Conservation (phyloP, 1,140 invertebrate genomes). For the Rhizoglyphus robini region DNA sequence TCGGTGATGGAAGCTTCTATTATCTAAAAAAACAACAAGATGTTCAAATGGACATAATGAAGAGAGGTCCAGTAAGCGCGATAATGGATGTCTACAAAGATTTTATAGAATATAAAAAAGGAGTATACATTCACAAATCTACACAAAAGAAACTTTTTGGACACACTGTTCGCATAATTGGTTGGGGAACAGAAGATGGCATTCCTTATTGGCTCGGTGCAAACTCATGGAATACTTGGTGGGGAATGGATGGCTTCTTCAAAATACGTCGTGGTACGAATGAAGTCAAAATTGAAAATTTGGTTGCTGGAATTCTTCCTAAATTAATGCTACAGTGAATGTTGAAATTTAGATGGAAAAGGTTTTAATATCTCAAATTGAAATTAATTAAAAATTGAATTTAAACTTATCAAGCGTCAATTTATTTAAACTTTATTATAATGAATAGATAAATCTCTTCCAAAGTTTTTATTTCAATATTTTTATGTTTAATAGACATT, state of each 20-base stretch:
- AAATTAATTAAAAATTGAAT: too few species aligned
- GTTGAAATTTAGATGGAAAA: too few species aligned
- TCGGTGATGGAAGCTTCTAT: too few species aligned
- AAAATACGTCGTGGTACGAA: constrained; percentile 59
- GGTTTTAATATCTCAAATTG: too few species aligned
- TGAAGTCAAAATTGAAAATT: constrained; percentile 68
- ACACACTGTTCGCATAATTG: constrained; percentile 42
- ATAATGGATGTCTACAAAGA: constrained; percentile 49
- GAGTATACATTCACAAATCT: constrained; percentile 66
- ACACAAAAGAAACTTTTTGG: constrained; percentile 51
- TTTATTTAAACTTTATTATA: too few species aligned
- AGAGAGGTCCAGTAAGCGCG: constrained; percentile 77
- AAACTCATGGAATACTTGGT: constrained; percentile 42
- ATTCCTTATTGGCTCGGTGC: constrained; percentile 41
- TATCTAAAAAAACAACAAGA: too few species aligned
- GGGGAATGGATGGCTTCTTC: constrained; percentile 52
- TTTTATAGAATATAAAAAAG: constrained; percentile 44
- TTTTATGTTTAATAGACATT: too few species aligned
- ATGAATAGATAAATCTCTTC: too few species aligned
- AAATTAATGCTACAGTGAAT: too few species aligned
- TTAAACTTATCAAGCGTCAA: too few species aligned
- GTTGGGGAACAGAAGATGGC: constrained; percentile 40
- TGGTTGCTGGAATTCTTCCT: constrained; percentile 63
- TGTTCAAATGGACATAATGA: constrained; percentile 69
- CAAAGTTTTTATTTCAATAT: too few species aligned